phyloP scores from a whole-genome alignment of 2,888 invertebrate species.

The Seira ritae region DNA sequence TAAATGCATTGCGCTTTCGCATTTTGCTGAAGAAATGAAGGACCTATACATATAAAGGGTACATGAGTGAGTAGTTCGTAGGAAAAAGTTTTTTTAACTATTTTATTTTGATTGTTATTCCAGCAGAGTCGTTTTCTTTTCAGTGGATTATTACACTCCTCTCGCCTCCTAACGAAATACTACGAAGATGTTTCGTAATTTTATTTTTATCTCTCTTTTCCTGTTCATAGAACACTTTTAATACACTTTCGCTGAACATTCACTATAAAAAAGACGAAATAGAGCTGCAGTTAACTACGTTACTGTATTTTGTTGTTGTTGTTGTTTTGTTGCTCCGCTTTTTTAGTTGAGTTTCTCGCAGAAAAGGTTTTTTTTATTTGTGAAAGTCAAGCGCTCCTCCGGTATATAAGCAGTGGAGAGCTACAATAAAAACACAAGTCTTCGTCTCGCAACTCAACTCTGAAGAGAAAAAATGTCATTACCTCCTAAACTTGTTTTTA shows the following conservation, averaged over 20 bases:
- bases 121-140: slow-evolving; percentile 12
- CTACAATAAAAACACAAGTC: slow-evolving; percentile 32
- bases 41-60: slow-evolving; percentile 18
- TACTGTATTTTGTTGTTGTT: no score
- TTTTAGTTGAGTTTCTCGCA: no score
- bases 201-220: slow-evolving; percentile 33
- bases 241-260: slow-evolving; percentile 34
- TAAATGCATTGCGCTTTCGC: slow-evolving; percentile 35
- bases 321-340: no score
- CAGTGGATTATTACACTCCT: neutral
- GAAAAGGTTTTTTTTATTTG: no score
- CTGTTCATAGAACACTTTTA: slow-evolving; percentile 39
- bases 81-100: slow-evolving; percentile 9
- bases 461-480: slow-evolving; percentile 56
- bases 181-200: slow-evolving; percentile 48
- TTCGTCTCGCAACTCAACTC: no score
- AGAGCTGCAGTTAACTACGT: no score
- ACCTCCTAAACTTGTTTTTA: slow-evolving; percentile 47
- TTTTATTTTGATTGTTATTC: slow-evolving; percentile 20
- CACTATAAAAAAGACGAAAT: no score
- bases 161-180: neutral
- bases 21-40: slow-evolving; percentile 28
- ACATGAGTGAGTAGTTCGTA: neutral
- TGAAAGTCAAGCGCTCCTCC: no score
- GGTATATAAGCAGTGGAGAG: neutral